Evolutionary conservation across 2,888 invertebrate species (phyloP).

Genomic region (Dinocampus coccinellae): DNA sequence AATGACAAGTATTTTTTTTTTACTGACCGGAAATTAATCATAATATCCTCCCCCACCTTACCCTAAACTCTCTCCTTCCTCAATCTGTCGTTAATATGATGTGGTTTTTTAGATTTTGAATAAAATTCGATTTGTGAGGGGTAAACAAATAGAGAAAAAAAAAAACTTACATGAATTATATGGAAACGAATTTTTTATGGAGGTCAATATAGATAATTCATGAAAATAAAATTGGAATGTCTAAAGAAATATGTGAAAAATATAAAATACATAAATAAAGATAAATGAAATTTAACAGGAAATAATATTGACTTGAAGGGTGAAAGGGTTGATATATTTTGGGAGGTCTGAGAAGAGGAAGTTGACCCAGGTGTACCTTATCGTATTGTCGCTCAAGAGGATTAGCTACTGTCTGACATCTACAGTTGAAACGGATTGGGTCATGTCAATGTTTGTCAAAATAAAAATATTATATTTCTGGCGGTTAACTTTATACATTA

Average conservation of each 20-base stretch:
- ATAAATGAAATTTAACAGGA: slow-evolving; percentile 29
- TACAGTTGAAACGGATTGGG: slow-evolving; percentile 57
- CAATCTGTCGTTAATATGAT: slow-evolving; percentile 9
- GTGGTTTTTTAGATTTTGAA: slow-evolving; percentile 21
- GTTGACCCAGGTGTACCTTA: slow-evolving; percentile 63
- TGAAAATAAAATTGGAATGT: not conserved
- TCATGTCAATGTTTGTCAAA: slow-evolving; percentile 49
- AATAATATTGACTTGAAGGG: slow-evolving; percentile 30
- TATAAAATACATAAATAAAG: slow-evolving; percentile 23
- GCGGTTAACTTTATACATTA: slow-evolving; percentile 22
- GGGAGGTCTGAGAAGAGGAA: slow-evolving; percentile 61
- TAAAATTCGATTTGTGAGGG: slow-evolving; percentile 19
- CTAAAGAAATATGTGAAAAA: slow-evolving; percentile 23
- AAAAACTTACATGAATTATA: not conserved
- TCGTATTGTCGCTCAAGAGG: slow-evolving; percentile 41
- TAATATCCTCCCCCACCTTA: slow-evolving; percentile 50
- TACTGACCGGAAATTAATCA: slow-evolving; percentile 68
- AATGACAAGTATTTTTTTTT: slow-evolving; percentile 66
- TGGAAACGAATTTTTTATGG: not conserved
- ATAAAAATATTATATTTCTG: slow-evolving; percentile 53
- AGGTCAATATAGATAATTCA: too few relatives aligned
- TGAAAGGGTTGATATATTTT: slow-evolving; percentile 49
- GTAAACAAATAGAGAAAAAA: not conserved
- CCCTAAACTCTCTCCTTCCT: too few relatives aligned
- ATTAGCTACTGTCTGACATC: slow-evolving; percentile 49